Percentiles rank a stretch among this genome's conserved stretches.
These are phyloP conservation scores for Malachius bipustulatus DNA, from an alignment of 2,888 invertebrate species.

Conservation along the genomic window DNA sequence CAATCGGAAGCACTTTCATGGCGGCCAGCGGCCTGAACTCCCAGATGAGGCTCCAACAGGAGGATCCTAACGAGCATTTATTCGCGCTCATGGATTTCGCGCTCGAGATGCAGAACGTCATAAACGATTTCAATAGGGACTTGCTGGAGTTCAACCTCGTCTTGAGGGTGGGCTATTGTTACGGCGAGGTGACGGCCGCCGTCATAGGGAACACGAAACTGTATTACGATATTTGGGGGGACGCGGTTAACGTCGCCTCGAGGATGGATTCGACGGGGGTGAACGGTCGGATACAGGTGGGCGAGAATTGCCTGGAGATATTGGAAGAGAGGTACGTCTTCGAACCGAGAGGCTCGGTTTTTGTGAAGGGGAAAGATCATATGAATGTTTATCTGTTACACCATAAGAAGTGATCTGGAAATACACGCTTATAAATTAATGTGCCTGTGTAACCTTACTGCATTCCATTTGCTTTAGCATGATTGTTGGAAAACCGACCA, in stretches of 20 bases:
- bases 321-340: constrained; percentile 70
- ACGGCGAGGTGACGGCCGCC: constrained; percentile 92
- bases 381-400: constrained; percentile 80
- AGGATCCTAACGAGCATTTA: constrained; percentile 64
- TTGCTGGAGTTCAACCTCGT: constrained; percentile 82
- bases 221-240: constrained; percentile 97
- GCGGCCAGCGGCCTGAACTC: constrained; percentile 93
- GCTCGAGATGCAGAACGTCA: constrained; percentile 77
- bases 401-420: constrained; percentile 32
- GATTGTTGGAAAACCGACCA: no score
- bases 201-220: constrained; percentile 93
- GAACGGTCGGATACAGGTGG: constrained; percentile 70
- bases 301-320: constrained; percentile 59
- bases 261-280: constrained; percentile 96
- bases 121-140: constrained; percentile 80
- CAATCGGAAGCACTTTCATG: constrained; percentile 95
- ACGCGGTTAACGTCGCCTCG: constrained; percentile 94
- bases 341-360: constrained; percentile 85
- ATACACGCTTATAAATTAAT: constrained; percentile 1
- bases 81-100: constrained; percentile 87
- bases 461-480: no score
- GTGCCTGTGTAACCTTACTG: no score
- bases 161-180: constrained; percentile 79
- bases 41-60: constrained; percentile 53
- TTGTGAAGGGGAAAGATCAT: constrained; percentile 92